Evolutionary conservation across 2,888 invertebrate species (phyloP).

Genomic region (Polyommatus iphigenia): DNA sequence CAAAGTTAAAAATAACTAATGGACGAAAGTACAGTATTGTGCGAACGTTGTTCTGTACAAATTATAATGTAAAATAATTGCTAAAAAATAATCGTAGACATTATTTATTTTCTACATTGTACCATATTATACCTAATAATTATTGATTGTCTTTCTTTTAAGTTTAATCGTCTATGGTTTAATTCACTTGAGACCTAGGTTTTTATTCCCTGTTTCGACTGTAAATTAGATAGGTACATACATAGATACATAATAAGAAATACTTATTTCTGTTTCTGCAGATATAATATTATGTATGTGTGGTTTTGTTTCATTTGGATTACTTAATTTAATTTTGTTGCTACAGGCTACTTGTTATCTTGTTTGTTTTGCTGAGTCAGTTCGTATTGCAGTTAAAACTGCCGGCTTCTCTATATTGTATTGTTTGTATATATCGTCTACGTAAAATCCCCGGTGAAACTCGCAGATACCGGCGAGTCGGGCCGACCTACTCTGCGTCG

Average conservation of each 20-base stretch:
- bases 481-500: constrained; percentile 38
- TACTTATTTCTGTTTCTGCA: neutral
- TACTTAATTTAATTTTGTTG: neutral
- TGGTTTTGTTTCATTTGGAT: neutral
- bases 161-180: neutral
- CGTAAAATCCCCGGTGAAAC: constrained; percentile 46
- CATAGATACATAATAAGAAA: neutral
- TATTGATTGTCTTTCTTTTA: neutral
- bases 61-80: too few relatives aligned
- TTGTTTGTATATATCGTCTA: constrained; percentile 35
- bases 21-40: neutral
- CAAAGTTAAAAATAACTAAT: neutral
- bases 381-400: constrained; percentile 5
- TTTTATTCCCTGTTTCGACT: too few relatives aligned
- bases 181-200: neutral
- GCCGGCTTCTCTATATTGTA: neutral
- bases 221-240: too few relatives aligned
- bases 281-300: neutral
- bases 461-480: constrained; percentile 33
- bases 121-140: neutral
- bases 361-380: neutral
- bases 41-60: neutral
- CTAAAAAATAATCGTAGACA: neutral
- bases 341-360: neutral
- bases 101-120: neutral